Evolutionary conservation across 2,888 invertebrate species (phyloP).

Genomic region (Drosophila phalerata): DNA sequence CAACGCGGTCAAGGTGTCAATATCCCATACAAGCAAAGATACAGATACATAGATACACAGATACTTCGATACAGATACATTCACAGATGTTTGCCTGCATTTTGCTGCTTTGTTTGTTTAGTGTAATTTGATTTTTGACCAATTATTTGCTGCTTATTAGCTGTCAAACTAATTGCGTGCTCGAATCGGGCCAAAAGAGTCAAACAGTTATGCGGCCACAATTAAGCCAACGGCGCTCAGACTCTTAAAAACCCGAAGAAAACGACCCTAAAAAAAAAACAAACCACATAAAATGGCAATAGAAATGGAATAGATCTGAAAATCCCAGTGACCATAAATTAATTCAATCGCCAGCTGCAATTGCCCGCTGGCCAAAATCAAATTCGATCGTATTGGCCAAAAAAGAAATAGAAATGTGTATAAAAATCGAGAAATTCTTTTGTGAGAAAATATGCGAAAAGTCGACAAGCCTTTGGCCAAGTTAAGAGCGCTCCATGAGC

Average conservation of each 20-base stretch:
- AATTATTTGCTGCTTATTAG: constrained; percentile 67
- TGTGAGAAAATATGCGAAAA: constrained; percentile 78
- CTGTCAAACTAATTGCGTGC: constrained; percentile 60
- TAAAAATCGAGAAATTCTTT: constrained; percentile 66
- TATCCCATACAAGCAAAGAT: constrained; percentile 4
- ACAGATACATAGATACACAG: constrained; percentile 2
- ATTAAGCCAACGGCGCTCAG: constrained; percentile 71
- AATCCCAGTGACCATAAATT: constrained; percentile 65
- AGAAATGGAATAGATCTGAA: constrained; percentile 41
- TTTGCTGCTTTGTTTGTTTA: constrained; percentile 33
- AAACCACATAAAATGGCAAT: constrained; percentile 20
- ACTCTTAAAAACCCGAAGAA: constrained; percentile 13
- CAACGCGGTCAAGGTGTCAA: constrained; percentile 78
- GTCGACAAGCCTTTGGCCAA: constrained; percentile 51
- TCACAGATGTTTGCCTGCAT: constrained; percentile 19
- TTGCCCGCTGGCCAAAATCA: constrained; percentile 58
- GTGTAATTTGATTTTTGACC: constrained; percentile 56
- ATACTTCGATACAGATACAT: neutral
- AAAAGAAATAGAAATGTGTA: constrained; percentile 1
- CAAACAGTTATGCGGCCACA: constrained; percentile 66
- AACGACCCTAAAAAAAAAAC: neutral
- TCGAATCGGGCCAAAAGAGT: constrained; percentile 57
- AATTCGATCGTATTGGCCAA: constrained; percentile 46
- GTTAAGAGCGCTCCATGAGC: constrained; percentile 41
- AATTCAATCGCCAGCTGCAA: constrained; percentile 75